These are phyloP conservation scores for Acrocephalus arundinaceus DNA, from an alignment of 2,113 vertebrate species.

Conservation along the genomic window DNA sequence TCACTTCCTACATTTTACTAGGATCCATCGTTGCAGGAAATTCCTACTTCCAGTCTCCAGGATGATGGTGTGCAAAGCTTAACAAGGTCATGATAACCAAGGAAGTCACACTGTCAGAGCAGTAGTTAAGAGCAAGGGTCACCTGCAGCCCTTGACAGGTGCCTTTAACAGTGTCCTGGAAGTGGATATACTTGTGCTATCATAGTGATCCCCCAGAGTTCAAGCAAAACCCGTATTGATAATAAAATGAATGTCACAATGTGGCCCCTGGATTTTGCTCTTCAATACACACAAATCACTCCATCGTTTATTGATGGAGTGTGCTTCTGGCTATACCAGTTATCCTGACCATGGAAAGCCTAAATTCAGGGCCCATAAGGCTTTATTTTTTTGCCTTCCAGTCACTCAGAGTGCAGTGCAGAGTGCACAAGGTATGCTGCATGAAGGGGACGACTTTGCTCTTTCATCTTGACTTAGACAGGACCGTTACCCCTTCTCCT, in stretches of 20 bases:
- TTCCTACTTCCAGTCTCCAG: constrained; percentile 32
- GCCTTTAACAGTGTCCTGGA: background rate
- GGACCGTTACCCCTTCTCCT: background rate
- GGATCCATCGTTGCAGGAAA: background rate
- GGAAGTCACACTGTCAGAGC: background rate
- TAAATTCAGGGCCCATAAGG: background rate
- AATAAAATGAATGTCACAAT: background rate
- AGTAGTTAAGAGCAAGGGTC: background rate
- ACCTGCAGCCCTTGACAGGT: background rate
- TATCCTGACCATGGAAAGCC: background rate
- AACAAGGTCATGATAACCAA: background rate
- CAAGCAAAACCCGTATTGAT: background rate
- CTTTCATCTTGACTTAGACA: background rate
- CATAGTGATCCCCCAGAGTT: background rate
- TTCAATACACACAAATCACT: background rate
- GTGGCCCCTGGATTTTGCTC: background rate
- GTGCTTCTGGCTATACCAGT: background rate
- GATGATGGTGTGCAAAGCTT: background rate
- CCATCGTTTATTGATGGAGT: background rate
- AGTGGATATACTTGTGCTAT: background rate
- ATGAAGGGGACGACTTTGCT: background rate
- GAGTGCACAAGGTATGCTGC: background rate
- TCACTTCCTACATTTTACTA: background rate
- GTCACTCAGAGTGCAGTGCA: background rate
- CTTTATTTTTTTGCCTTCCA: background rate